phyloP scores from a whole-genome alignment of 2,113 vertebrate species.

The Mirza zaza region DNA sequence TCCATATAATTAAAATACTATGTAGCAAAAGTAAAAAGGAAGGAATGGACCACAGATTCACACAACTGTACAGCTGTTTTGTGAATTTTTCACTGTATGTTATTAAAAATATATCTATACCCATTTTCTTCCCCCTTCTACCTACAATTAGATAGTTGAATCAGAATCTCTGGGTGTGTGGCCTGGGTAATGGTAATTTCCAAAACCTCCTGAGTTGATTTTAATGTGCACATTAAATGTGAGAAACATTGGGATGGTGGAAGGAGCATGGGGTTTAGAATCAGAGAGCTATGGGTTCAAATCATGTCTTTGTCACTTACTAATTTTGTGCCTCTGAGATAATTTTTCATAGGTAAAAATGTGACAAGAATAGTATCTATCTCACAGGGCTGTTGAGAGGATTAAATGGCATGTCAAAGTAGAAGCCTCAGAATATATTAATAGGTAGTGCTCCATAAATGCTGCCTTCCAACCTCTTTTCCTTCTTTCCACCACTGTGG shows the following conservation, averaged over 20 bases:
- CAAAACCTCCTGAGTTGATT: neutral
- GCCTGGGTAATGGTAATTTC: neutral
- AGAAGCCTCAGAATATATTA: neutral
- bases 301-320: neutral
- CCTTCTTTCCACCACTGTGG: neutral
- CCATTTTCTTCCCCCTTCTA: neutral
- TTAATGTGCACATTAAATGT: neutral
- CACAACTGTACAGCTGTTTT: neutral
- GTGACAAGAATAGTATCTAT: neutral
- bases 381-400: neutral
- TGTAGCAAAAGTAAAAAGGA: neutral
- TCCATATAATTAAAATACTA: neutral
- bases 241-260: neutral
- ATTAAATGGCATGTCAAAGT: neutral
- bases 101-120: slow-evolving; percentile 20
- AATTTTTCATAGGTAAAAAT: neutral
- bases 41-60: neutral
- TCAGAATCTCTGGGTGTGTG: neutral
- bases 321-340: slow-evolving; percentile 18
- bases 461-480: neutral
- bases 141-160: neutral
- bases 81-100: neutral
- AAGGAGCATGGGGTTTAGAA: neutral
- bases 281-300: neutral
- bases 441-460: neutral